Base-by-base conservation (phyloP, 2,888 invertebrate genomes). In the Ichneumoninae sp. region DNA sequence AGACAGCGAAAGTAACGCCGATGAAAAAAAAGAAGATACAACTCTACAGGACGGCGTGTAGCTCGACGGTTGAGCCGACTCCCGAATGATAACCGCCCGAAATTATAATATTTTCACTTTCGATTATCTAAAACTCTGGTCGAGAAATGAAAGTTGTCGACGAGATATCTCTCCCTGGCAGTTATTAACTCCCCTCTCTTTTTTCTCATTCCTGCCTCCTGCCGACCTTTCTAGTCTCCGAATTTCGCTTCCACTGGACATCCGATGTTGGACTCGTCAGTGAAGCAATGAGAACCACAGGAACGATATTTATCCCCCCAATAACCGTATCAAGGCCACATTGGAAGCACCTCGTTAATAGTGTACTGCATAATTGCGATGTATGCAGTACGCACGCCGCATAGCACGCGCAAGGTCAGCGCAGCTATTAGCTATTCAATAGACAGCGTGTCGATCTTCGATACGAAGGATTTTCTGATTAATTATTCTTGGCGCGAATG, bases 101-200 rank as follows among this genome's bases (percentile, higher is more conserved):
- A 63, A 63, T 63, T 54, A 22, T 19, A 22, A 54, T 22, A 22
- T 22, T 26, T 33, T n/a, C 19, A 26, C 40, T 26, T 33, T 30
- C 19, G 65, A 44, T 50, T 57, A 70, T 54, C 69, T 69, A 22
- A 52, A 44, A 47, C 60, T 44, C 68, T 16, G 30, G 40, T 10
- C 22, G 13, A 69, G 40, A 78, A 81, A 78, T n/a, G 84, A 84
- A 84, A 84, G 84, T 83, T 65, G 76, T 71, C 73, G 60, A 13
- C 22, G 60, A 83, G 75, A 57, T 50, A 71, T 70, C 47, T 54
- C 75, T 47, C 30, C n/a, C 22, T 44, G 66, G 16, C 40, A 63
- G n/a, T n/a, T 63, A 30, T 5, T 63, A 30, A 33, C 74, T n/a
- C 33, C 47, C 63, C n/a, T 60, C 33, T 33, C n/a, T 63, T 63